Percentiles rank a stretch among this genome's conserved stretches.
These are phyloP conservation scores for Nasonia longicornis DNA, from an alignment of 1,140 invertebrate species.

Conservation along the genomic window DNA sequence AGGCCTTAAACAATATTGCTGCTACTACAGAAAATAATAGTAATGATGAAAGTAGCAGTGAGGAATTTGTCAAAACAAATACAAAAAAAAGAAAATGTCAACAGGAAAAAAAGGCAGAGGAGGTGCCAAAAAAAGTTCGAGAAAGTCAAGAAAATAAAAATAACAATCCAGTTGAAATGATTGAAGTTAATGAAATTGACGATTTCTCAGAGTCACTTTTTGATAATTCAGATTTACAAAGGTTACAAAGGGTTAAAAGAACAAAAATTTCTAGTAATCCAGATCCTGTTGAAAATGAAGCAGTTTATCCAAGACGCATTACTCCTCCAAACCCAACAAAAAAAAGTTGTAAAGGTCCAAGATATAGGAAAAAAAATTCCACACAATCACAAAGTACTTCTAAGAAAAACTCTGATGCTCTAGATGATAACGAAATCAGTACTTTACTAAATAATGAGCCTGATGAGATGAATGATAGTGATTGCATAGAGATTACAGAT, in stretches of 20 bases:
- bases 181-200: conserved; percentile 23
- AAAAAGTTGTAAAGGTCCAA: conserved; percentile 34
- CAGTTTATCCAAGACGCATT: conserved; percentile 44
- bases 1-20: conserved; percentile 48
- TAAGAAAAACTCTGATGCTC: conserved; percentile 24
- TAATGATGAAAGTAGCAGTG: conserved; percentile 48
- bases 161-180: not conserved
- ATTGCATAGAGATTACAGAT: conserved; percentile 31
- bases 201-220: conserved; percentile 34
- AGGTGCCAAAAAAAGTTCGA: conserved; percentile 21
- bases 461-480: conserved; percentile 26
- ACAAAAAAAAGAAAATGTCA: conserved; percentile 52
- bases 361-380: conserved; percentile 32
- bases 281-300: conserved; percentile 29
- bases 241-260: not conserved
- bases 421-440: conserved; percentile 46
- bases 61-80: conserved; percentile 27
- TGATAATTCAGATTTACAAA: conserved; percentile 13
- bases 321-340: conserved; percentile 46
- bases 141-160: conserved; percentile 25
- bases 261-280: conserved; percentile 12
- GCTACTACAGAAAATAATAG: conserved; percentile 36
- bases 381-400: conserved; percentile 6
- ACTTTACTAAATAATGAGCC: conserved; percentile 20
- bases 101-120: conserved; percentile 26